These are phyloP conservation scores for Aspidapion aeneum DNA, from an alignment of 2,888 invertebrate genomes.

Conservation along the genomic window DNA sequence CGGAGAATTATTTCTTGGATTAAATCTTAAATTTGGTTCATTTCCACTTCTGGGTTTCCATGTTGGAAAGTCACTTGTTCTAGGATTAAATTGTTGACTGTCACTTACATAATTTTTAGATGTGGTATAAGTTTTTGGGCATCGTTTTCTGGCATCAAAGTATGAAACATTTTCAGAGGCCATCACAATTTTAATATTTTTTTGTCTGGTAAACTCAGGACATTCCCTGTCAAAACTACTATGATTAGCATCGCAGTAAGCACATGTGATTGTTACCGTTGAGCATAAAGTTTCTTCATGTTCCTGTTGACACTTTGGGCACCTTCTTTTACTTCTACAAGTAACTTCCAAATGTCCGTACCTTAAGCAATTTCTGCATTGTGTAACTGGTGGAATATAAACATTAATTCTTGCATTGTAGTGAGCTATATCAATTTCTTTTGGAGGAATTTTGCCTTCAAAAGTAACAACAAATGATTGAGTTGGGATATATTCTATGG, in stretches of 20 bases:
- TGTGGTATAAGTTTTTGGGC: background rate
- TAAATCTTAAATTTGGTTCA: no score
- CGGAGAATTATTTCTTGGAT: no score
- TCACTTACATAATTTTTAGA: no score
- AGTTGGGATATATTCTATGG: background rate
- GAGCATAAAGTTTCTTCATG: background rate
- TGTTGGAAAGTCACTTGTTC: no score
- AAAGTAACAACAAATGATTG: background rate
- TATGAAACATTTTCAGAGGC: background rate
- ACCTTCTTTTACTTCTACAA: background rate
- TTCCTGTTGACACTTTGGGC: background rate
- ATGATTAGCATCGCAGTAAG: background rate
- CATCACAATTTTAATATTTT: background rate
- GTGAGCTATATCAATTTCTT: background rate
- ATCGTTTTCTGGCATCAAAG: background rate
- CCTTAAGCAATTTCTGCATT: background rate
- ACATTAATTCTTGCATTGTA: background rate
- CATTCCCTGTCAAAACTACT: background rate
- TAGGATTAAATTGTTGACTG: no score
- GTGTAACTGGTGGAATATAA: background rate
- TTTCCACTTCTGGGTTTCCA: no score
- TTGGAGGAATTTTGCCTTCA: background rate
- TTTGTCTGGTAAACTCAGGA: background rate
- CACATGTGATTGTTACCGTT: background rate
- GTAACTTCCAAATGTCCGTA: background rate